Percentiles rank a stretch among this genome's conserved stretches.
phyloP scores from a whole-genome alignment of 1,140 invertebrate species.

The Sipha flava region DNA sequence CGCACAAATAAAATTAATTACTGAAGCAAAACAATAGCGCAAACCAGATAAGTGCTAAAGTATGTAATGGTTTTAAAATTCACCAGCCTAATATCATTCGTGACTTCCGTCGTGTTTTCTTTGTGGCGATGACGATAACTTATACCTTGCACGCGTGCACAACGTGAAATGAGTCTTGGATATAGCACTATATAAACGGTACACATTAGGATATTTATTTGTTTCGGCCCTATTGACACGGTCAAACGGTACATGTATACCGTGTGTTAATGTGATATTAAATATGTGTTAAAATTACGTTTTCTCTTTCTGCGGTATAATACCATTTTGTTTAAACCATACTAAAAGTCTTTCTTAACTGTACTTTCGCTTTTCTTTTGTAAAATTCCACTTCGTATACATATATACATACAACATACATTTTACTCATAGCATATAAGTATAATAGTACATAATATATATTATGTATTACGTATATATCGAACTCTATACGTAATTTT shows the following conservation, averaged over 20 bases:
- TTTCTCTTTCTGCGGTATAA: not conserved
- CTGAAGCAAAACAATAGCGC: not conserved
- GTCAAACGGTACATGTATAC: not conserved
- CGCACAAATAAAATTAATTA: too few relatives aligned
- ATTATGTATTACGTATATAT: too few relatives aligned
- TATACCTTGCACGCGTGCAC: not conserved
- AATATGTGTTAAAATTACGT: not conserved
- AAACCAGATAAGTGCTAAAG: not conserved
- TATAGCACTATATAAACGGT: not conserved
- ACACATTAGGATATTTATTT: not conserved
- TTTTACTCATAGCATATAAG: too few relatives aligned
- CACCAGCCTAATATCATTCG: not conserved
- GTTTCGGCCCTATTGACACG: not conserved
- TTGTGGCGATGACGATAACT: not conserved
- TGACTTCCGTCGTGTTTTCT: not conserved
- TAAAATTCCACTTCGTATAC: not conserved
- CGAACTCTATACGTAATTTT: too few relatives aligned
- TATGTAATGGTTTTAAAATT: not conserved
- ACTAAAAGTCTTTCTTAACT: not conserved
- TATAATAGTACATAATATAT: too few relatives aligned
- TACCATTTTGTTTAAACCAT: not conserved
- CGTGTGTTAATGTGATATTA: not conserved
- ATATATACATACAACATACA: not conserved
- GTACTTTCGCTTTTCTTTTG: conserved; percentile 29
- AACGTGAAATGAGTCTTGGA: too few relatives aligned